Conservation (phyloP, 2,797 vertebrate genomes). For the Spheniscus humboldti region DNA sequence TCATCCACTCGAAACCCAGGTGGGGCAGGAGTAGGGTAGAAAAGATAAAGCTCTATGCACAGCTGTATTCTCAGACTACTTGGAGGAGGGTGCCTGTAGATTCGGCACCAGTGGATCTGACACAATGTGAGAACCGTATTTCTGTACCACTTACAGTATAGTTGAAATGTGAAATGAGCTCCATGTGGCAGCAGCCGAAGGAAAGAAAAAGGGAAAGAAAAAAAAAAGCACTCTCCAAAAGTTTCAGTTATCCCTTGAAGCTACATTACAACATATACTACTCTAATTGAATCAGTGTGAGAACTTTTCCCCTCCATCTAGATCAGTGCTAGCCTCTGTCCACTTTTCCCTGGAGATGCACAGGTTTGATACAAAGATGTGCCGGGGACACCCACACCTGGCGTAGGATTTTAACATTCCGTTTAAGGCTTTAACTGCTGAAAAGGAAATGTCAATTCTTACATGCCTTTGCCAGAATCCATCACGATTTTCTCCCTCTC, state of each 20-base stretch:
- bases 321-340: conserved; percentile 35
- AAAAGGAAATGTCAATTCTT: background rate
- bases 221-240: conserved; percentile 31
- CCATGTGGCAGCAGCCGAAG: conserved; percentile 66
- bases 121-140: conserved; percentile 32
- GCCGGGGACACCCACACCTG: background rate
- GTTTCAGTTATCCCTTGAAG: conserved; percentile 69
- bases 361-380: conserved; percentile 11
- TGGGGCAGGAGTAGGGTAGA: background rate
- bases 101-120: background rate
- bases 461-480: background rate
- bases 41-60: background rate
- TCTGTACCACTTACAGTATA: conserved; percentile 50
- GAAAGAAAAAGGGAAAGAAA: background rate
- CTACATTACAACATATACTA: conserved; percentile 67
- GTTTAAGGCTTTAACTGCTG: background rate
- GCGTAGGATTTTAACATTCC: background rate
- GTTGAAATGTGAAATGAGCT: conserved; percentile 66
- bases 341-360: background rate
- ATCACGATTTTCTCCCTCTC: background rate
- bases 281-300: conserved; percentile 73
- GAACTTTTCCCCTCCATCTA: conserved; percentile 43
- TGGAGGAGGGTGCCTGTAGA: background rate
- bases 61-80: background rate
- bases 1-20: background rate